Percentiles rank a stretch among this genome's conserved stretches.
These are phyloP conservation scores for Polydrusus tereticollis DNA, from an alignment of 2,888 invertebrate genomes.

Conservation along the genomic window DNA sequence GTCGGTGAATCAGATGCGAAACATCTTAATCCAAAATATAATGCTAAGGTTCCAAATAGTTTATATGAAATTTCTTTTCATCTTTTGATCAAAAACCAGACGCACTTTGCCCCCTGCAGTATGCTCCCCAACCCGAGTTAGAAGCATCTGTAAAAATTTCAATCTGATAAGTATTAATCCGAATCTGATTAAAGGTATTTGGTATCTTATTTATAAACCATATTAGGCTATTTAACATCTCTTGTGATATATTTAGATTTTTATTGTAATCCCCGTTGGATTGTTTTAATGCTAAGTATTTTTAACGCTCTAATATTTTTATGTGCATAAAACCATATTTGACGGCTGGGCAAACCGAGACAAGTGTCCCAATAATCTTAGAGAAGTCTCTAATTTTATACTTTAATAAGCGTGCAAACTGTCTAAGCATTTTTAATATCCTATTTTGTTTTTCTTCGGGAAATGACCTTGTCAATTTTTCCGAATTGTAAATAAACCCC, in stretches of 20 bases:
- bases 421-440: conserved; percentile 1
- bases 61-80: conserved; percentile 49
- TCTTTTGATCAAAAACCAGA: conserved; percentile 46
- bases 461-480: conserved; percentile 28
- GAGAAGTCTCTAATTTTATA: conserved; percentile 37
- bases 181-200: neutral
- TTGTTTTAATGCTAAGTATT: conserved; percentile 1
- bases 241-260: neutral
- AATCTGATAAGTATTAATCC: conserved; percentile 18
- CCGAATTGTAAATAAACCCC: conserved; percentile 43
- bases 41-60: conserved; percentile 49
- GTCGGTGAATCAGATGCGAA: conserved; percentile 41
- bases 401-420: neutral
- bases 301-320: conserved; percentile 9
- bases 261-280: neutral
- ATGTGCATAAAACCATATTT: conserved; percentile 13
- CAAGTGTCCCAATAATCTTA: conserved; percentile 34
- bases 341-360: neutral
- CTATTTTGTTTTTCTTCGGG: conserved; percentile 28
- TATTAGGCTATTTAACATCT: conserved; percentile 44
- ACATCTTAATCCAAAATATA: conserved; percentile 46
- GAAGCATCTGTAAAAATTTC: conserved; percentile 53
- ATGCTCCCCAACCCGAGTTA: conserved; percentile 49
- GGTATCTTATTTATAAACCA: conserved; percentile 51
- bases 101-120: conserved; percentile 32